Conservation (phyloP, 1,140 invertebrate genomes). For the Pteromalus puparum region DNA sequence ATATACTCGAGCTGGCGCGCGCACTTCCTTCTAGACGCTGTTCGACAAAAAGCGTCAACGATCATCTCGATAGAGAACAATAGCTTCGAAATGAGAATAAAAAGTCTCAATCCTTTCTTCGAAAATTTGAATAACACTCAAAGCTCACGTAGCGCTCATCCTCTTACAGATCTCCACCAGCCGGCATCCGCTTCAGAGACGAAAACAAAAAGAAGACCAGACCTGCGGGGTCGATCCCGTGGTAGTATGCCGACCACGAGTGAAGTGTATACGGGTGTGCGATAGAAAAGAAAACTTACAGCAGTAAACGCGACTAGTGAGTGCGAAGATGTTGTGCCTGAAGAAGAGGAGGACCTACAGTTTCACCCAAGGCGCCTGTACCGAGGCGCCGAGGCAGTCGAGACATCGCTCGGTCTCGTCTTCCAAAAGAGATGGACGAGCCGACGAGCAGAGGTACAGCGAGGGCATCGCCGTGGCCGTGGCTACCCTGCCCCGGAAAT, state of each 20-base stretch:
- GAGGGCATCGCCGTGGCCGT: constrained; percentile 62
- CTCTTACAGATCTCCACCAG: background rate
- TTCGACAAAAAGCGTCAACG: too few species aligned
- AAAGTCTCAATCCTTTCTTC: too few species aligned
- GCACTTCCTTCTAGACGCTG: too few species aligned
- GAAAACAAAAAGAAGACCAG: background rate
- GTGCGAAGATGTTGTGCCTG: constrained; percentile 63
- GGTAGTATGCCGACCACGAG: background rate
- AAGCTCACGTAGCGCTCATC: background rate
- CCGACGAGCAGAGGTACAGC: constrained; percentile 56
- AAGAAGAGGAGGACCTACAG: constrained; percentile 67
- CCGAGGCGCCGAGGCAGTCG: constrained; percentile 52
- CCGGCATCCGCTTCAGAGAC: background rate
- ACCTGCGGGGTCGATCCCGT: too few species aligned
- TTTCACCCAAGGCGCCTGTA: constrained; percentile 64
- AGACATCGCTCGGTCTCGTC: constrained; percentile 5
- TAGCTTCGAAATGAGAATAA: too few species aligned
- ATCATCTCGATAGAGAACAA: too few species aligned
- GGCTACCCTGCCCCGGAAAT: constrained; percentile 63
- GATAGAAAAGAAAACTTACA: background rate
- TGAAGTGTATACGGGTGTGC: background rate
- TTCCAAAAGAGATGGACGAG: constrained; percentile 11
- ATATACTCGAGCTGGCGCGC: too few species aligned
- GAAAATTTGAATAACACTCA: background rate
- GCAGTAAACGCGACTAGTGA: background rate